A percentile compares a stretch with the other conserved stretches of the same genome.
Conservation (phyloP, 1,140 invertebrate species). For the Lasioglossum albipes region DNA sequence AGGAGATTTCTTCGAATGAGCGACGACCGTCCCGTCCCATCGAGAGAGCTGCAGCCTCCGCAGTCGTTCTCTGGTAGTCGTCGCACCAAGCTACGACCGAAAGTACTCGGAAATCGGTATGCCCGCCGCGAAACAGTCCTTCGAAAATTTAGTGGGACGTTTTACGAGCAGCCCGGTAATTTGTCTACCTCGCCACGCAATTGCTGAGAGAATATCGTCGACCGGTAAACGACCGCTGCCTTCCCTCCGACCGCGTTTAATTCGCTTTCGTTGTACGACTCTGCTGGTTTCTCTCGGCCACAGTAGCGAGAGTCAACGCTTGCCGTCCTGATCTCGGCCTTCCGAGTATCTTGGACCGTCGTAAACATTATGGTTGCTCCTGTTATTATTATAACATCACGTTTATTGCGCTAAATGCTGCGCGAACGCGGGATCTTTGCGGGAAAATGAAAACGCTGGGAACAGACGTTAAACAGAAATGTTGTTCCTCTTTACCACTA, state of each 20-base stretch:
- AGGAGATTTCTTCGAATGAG: constrained; percentile 37
- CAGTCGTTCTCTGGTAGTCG: not conserved
- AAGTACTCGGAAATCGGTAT: constrained; percentile 25
- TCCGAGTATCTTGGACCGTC: too few species aligned
- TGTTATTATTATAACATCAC: not conserved
- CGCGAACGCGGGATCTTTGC: too few species aligned
- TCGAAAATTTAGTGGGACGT: constrained; percentile 21
- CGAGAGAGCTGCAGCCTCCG: not conserved
- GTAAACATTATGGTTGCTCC: not conserved
- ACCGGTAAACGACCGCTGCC: too few species aligned
- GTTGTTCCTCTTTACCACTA: too few species aligned
- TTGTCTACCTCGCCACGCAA: not conserved
- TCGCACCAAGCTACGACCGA: not conserved
- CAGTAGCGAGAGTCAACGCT: too few species aligned
- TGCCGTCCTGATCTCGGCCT: too few species aligned
- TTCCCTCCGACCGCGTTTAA: too few species aligned
- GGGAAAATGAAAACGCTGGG: too few species aligned
- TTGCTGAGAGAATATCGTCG: not conserved
- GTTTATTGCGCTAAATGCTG: too few species aligned
- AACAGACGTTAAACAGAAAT: too few species aligned
- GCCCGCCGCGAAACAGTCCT: constrained; percentile 5
- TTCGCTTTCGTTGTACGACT: too few species aligned
- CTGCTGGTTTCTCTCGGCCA: too few species aligned
- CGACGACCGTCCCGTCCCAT: not conserved
- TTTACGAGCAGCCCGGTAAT: constrained; percentile 12